These are phyloP conservation scores for Babylonia areolata DNA, from an alignment of 1,140 invertebrate species.

Conservation along the genomic window DNA sequence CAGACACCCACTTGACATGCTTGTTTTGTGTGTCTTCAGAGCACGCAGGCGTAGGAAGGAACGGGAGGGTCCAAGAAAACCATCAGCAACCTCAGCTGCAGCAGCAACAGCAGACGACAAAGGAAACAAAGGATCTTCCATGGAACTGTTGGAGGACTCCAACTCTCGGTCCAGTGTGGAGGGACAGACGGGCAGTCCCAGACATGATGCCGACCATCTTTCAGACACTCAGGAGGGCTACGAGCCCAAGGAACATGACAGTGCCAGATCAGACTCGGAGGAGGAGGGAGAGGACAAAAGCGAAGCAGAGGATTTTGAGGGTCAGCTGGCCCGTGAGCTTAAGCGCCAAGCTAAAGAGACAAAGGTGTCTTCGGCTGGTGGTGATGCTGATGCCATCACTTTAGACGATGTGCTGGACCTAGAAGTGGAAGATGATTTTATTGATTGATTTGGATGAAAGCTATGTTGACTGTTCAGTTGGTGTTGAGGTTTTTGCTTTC, in stretches of 20 bases:
- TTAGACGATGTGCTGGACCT: constrained; percentile 32
- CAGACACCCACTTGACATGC: too few relatives aligned
- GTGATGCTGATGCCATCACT: background rate
- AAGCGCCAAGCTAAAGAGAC: background rate
- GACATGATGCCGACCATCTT: background rate
- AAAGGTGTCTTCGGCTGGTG: background rate
- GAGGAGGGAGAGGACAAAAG: background rate
- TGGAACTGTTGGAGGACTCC: background rate
- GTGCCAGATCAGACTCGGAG: background rate
- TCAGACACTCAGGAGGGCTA: background rate
- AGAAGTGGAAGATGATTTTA: constrained; percentile 20
- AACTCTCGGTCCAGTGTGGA: constrained; percentile 22
- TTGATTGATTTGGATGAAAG: constrained; percentile 21
- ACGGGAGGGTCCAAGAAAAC: too few relatives aligned
- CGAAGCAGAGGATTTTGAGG: background rate
- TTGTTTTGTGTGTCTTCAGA: background rate
- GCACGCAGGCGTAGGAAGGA: constrained; percentile 2
- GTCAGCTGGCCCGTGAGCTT: background rate
- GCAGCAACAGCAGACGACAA: background rate
- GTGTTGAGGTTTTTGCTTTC: background rate
- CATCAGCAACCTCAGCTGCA: background rate
- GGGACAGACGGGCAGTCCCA: constrained; percentile 16
- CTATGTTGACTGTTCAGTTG: background rate
- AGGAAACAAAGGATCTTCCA: background rate
- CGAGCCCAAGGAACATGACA: background rate